Evolutionary conservation across 1,140 invertebrate genomes (phyloP).

Genomic region (Nylanderia fulva): DNA sequence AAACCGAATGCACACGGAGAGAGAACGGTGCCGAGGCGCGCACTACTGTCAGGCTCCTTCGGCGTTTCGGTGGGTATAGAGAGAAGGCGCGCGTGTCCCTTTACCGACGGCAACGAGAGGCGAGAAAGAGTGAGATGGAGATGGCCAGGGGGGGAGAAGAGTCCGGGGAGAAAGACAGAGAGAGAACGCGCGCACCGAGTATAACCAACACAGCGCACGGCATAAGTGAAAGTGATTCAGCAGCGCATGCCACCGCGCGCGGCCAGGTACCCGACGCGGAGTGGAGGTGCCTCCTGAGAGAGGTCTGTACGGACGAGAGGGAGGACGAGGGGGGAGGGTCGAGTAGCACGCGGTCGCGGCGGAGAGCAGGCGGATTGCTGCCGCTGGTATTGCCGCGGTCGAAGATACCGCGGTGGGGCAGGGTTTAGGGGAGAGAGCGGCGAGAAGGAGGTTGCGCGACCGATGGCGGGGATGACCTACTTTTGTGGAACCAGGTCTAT

Average conservation of each 20-base stretch:
- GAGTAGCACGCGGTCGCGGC: slow-evolving; percentile 71
- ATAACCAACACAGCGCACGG: slow-evolving; percentile 79
- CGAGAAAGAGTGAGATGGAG: slow-evolving; percentile 3
- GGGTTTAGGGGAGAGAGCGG: slow-evolving; percentile 66
- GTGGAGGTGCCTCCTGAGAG: slow-evolving; percentile 78
- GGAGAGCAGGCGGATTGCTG: slow-evolving; percentile 77
- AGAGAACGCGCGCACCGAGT: slow-evolving; percentile 57
- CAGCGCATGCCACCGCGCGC: slow-evolving; percentile 83
- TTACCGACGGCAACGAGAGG: slow-evolving; percentile 71
- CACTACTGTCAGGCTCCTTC: slow-evolving; percentile 68
- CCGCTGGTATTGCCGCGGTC: slow-evolving; percentile 74
- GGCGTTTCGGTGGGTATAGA: slow-evolving; percentile 74
- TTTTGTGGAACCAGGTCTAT: slow-evolving; percentile 88
- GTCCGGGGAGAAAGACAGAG: slow-evolving; percentile 9
- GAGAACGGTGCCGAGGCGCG: slow-evolving; percentile 71
- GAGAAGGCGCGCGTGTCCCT: slow-evolving; percentile 74
- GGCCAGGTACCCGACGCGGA: slow-evolving; percentile 85
- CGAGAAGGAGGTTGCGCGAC: slow-evolving; percentile 80
- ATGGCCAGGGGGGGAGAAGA: background rate
- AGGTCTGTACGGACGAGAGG: slow-evolving; percentile 76
- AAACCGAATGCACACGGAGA: slow-evolving; percentile 57
- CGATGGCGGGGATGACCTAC: slow-evolving; percentile 88
- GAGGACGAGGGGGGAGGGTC: slow-evolving; percentile 66
- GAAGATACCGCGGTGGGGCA: slow-evolving; percentile 83
- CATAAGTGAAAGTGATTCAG: slow-evolving; percentile 86